Base-by-base conservation (phyloP, 1,140 invertebrate species). In the Xylocopa sonorina region DNA sequence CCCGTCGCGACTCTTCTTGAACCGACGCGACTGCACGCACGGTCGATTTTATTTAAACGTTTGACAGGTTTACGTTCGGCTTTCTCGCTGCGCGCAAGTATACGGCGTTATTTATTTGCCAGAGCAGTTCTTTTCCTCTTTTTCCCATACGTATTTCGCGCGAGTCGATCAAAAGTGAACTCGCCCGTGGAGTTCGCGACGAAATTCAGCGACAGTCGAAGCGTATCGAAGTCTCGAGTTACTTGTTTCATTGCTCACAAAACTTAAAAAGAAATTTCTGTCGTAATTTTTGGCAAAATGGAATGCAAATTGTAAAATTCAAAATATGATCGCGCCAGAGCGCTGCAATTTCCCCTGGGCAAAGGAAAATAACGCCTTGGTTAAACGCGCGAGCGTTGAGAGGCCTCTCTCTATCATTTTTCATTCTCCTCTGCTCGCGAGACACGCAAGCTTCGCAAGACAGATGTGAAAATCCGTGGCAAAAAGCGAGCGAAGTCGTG, bases 401-500 rank as follows among this genome's bases (percentile, higher is more conserved):
- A 46, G 6, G 16, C 62, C n/a, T 16, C 38, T 9, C 27, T 27
- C 32, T 6, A 2, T n/a, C n/a, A 0, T 18, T 7, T 18, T 5
- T 60, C 24, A 29, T 46, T 46, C 55, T 21, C 14, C 32, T n/a
- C 5, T 24, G 48, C n/a, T n/a, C 24, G 21, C 6, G 16, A 48
- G n/a, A 32, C 53, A 32, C 43, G 34, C 53, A 32, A 12, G 53
- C 53, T 57, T 69, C 60, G 58, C 46, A 68, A 67, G 78, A 68
- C 60, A 69, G 46, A 69, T 4, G 63, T 48, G 64, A 32, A 83
- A 71, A 57, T 51, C 53, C 67, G 62, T 51, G n/a, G 27, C 43
- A 80, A 87, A 83, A 79, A 85, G 82, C 78, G 57, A 55, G 68
- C 83, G 29, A 84, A 83, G 85, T 87, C 85, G 83, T 50, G 78